Percentiles rank a stretch among this genome's conserved stretches.
These are phyloP conservation scores for Budorcas taxicolor DNA, from an alignment of 2,113 vertebrate genomes.

Conservation along the genomic window DNA sequence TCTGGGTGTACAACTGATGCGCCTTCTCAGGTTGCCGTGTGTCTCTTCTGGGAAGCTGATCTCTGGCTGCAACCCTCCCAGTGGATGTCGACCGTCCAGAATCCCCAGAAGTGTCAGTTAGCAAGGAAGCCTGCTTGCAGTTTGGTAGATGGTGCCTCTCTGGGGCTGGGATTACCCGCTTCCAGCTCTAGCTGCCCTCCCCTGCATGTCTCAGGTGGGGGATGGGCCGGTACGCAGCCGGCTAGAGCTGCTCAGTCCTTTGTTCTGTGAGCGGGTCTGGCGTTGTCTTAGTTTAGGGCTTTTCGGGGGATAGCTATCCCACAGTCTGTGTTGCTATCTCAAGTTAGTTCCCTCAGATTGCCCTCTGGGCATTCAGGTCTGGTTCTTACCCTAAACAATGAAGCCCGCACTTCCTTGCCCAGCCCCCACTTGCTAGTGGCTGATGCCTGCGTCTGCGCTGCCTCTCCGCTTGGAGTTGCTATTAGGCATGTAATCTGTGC, in stretches of 20 bases:
- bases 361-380: background rate
- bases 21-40: background rate
- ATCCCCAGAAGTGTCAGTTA: background rate
- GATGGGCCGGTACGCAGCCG: rapidly evolving
- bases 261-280: background rate
- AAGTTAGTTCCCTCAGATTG: background rate
- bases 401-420: background rate
- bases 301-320: background rate
- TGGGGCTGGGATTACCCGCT: too few relatives aligned
- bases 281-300: background rate
- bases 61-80: background rate
- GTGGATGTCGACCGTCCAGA: rapidly evolving
- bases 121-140: background rate
- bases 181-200: background rate
- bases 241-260: background rate
- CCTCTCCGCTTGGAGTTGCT: background rate
- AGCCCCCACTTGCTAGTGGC: background rate
- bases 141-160: background rate
- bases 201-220: background rate
- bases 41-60: background rate
- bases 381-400: background rate
- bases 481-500: background rate
- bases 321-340: background rate
- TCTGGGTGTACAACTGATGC: background rate
- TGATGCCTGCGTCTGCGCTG: background rate